Conservation (phyloP, 2,888 invertebrate species). For the Drosophila borealis region DNA sequence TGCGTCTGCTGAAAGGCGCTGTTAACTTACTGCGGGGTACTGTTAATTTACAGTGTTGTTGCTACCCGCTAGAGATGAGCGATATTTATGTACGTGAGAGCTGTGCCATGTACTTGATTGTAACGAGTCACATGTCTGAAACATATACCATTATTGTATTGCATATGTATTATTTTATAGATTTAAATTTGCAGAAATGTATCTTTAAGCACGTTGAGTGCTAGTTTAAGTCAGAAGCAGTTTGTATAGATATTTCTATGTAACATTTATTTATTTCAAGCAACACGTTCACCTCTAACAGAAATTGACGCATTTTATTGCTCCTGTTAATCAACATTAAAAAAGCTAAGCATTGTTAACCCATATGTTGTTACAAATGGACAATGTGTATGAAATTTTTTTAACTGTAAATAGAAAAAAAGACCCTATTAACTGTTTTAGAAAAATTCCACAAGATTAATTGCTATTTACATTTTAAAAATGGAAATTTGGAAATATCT, state of each 20-base stretch:
- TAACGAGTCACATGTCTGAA: not conserved
- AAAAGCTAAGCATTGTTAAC: constrained; percentile 4
- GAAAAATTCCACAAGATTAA: not conserved
- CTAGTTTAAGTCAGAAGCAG: not conserved
- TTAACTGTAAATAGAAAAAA: too few species aligned
- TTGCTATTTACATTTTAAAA: not conserved
- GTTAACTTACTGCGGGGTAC: constrained; percentile 35
- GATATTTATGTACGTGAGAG: constrained; percentile 3
- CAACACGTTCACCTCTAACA: not conserved
- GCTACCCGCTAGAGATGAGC: constrained; percentile 32
- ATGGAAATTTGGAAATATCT: not conserved
- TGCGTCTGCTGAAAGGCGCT: constrained; percentile 43
- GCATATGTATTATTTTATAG: too few species aligned
- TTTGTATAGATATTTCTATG: not conserved
- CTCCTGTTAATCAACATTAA: constrained; percentile 43
- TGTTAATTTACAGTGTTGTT: constrained; percentile 34
- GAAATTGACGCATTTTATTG: constrained; percentile 30
- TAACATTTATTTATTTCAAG: not conserved
- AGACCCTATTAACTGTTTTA: not conserved
- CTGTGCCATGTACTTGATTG: not conserved
- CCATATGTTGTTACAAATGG: not conserved
- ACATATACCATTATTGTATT: too few species aligned
- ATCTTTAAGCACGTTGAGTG: too few species aligned
- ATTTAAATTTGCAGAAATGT: not conserved
- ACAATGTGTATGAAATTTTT: too few species aligned